A percentile compares a stretch with the other conserved stretches of the same genome.
phyloP scores from a whole-genome alignment of 2,888 invertebrate species.

The Maniola hyperantus region DNA sequence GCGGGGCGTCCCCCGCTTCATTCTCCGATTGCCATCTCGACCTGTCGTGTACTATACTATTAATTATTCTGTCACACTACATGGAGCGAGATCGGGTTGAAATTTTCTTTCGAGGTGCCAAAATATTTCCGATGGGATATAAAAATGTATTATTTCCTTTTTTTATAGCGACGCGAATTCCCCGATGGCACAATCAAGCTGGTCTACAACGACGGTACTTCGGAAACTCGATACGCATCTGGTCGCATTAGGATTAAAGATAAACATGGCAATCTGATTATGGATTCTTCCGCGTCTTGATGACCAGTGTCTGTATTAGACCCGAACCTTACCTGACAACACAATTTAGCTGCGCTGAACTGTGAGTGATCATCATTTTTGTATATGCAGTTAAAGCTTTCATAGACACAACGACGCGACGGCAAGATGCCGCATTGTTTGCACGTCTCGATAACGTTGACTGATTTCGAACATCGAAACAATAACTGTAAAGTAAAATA shows the following conservation, averaged over 20 bases:
- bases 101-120: too few relatives aligned
- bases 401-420: too few relatives aligned
- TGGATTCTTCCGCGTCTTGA: conserved; percentile 84
- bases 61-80: too few relatives aligned
- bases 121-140: too few relatives aligned
- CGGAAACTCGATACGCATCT: conserved; percentile 95
- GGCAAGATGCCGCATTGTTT: too few relatives aligned
- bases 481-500: too few relatives aligned
- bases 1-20: too few relatives aligned
- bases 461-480: too few relatives aligned
- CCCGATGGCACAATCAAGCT: conserved; percentile 96
- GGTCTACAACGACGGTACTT: conserved; percentile 93
- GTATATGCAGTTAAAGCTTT: background rate
- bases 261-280: conserved; percentile 90
- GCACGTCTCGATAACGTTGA: too few relatives aligned
- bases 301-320: background rate
- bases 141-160: background rate
- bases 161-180: conserved; percentile 90
- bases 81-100: too few relatives aligned
- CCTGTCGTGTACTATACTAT: too few relatives aligned
- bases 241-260: conserved; percentile 94
- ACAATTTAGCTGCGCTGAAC: background rate
- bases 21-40: too few relatives aligned
- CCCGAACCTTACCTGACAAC: background rate
- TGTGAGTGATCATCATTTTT: background rate